Percentiles rank a stretch among this genome's conserved stretches.
phyloP scores from a whole-genome alignment of 2,888 invertebrate species.

The Criorhina ranunculi region DNA sequence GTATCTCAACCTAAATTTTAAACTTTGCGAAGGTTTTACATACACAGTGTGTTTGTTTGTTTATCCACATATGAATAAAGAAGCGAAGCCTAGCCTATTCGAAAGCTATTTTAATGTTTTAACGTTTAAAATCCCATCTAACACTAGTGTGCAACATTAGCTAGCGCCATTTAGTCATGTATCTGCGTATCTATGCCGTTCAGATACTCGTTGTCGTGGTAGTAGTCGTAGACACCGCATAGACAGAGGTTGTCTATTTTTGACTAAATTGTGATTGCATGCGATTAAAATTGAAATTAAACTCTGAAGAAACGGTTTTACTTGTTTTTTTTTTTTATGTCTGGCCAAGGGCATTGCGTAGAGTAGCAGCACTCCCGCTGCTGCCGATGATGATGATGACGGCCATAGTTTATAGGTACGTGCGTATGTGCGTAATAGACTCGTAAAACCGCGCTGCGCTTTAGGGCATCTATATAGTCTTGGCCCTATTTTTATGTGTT shows the following conservation, averaged over 20 bases:
- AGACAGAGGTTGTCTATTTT: constrained; percentile 68
- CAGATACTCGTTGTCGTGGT: constrained; percentile 27
- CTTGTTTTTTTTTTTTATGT: constrained; percentile 11
- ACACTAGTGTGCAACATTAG: constrained; percentile 3
- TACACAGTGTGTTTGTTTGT: background rate
- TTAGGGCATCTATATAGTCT: constrained; percentile 21
- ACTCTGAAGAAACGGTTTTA: constrained; percentile 50
- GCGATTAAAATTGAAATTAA: constrained; percentile 62
- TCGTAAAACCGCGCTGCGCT: constrained; percentile 17
- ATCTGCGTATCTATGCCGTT: constrained; percentile 20
- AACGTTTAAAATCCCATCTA: constrained; percentile 2
- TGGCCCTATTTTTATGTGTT: constrained; percentile 24
- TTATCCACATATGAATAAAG: background rate
- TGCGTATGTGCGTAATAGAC: background rate
- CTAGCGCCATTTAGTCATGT: constrained; percentile 31
- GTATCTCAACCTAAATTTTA: constrained; percentile 60
- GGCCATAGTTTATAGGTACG: background rate
- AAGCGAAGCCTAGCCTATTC: constrained; percentile 5
- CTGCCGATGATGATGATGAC: background rate
- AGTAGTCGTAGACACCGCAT: constrained; percentile 54
- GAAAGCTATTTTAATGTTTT: constrained; percentile 46
- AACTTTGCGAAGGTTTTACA: constrained; percentile 67
- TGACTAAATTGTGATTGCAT: constrained; percentile 58
- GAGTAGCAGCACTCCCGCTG: constrained; percentile 18
- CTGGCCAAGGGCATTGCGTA: constrained; percentile 70